Evolutionary conservation across 1,140 invertebrate genomes (phyloP).

Genomic region (Apis dorsata): DNA sequence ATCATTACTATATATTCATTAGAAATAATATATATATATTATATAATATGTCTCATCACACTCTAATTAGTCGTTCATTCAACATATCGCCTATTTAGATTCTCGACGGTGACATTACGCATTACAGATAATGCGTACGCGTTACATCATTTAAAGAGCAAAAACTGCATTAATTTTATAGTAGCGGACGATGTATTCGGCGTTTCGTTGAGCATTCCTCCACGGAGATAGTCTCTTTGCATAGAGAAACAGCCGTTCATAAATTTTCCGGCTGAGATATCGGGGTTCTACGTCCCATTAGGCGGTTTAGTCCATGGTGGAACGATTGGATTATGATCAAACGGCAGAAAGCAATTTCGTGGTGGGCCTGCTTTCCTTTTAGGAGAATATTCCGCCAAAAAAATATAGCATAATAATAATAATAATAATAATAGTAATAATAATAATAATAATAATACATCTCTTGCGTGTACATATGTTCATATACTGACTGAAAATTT

Average conservation of each 20-base stretch:
- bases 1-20: too few relatives aligned
- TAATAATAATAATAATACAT: not conserved
- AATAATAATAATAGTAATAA: not conserved
- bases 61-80: too few relatives aligned
- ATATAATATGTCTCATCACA: too few relatives aligned
- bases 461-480: not conserved
- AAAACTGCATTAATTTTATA: conserved; percentile 62
- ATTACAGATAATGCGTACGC: conserved; percentile 19
- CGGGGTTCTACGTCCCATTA: conserved; percentile 63
- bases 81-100: too few relatives aligned
- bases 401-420: conserved; percentile 50
- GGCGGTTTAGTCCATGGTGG: conserved; percentile 55
- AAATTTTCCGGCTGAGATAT: conserved; percentile 63
- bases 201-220: conserved; percentile 46
- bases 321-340: conserved; percentile 70
- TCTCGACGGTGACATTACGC: not conserved
- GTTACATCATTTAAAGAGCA: conserved; percentile 47
- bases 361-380: conserved; percentile 57
- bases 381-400: conserved; percentile 46
- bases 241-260: conserved; percentile 54
- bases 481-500: too few relatives aligned
- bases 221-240: conserved; percentile 36
- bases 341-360: conserved; percentile 67
- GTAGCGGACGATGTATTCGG: conserved; percentile 1
- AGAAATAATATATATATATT: too few relatives aligned